Conservation (phyloP, 2,888 invertebrate species). For the Drosophila bunnanda region DNA sequence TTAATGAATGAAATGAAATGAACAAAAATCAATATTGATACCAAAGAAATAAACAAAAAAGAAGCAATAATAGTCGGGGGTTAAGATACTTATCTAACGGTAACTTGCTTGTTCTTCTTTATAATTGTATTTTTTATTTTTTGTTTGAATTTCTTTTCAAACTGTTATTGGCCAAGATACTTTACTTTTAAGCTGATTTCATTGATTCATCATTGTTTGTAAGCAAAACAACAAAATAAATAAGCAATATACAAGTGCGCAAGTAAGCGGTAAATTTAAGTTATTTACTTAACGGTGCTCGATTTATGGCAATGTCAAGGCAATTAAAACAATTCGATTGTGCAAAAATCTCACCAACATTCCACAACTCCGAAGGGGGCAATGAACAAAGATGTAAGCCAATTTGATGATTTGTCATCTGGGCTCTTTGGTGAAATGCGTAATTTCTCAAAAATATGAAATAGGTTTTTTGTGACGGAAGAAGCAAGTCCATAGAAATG, state of each 20-base stretch:
- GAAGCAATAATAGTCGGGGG: conserved; percentile 8
- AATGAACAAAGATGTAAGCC: conserved; percentile 32
- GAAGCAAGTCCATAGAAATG: not conserved
- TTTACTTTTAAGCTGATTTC: conserved; percentile 34
- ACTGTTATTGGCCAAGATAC: conserved; percentile 21
- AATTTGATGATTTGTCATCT: conserved; percentile 26
- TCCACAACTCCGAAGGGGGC: conserved; percentile 18
- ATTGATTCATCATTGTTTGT: conserved; percentile 16
- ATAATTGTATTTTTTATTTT: not conserved
- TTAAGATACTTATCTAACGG: conserved; percentile 39
- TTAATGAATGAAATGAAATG: conserved; percentile 73
- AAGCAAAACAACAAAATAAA: not conserved
- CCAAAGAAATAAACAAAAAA: not conserved
- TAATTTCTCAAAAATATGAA: not conserved
- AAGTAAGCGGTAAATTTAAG: conserved; percentile 20
- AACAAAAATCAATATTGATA: conserved; percentile 19
- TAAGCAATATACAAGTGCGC: not conserved
- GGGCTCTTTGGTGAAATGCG: not conserved
- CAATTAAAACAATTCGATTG: conserved; percentile 39
- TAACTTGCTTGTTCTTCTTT: not conserved
- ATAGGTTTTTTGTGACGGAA: not conserved
- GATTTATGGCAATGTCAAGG: conserved; percentile 29
- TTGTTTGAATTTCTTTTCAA: conserved; percentile 11
- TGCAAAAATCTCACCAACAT: conserved; percentile 18
- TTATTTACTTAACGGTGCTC: conserved; percentile 25